Conservation (phyloP, 2,113 vertebrate species). For the Azemiops feae region DNA sequence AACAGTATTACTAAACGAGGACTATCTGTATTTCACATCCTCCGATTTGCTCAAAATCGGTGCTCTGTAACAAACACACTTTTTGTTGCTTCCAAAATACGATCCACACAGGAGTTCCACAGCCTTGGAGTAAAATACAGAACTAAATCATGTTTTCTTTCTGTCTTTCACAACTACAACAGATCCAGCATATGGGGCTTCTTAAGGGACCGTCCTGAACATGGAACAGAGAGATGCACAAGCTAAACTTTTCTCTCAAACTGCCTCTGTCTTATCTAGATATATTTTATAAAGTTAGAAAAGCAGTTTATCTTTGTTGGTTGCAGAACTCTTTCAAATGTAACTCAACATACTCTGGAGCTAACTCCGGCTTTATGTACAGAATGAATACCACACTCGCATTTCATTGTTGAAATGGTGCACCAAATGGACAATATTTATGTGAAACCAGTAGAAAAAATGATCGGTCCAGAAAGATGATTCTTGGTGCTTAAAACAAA, state of each 20-base stretch:
- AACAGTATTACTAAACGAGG: neutral
- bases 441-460: neutral
- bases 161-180: neutral
- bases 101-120: neutral
- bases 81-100: neutral
- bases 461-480: neutral
- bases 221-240: neutral
- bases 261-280: neutral
- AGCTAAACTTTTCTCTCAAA: neutral
- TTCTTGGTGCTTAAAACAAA: neutral
- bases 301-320: neutral
- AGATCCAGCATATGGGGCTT: neutral
- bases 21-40: neutral
- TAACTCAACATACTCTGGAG: neutral
- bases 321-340: neutral
- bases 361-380: neutral
- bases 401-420: neutral
- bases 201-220: neutral
- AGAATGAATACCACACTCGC: neutral
- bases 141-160: neutral
- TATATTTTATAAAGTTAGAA: neutral
- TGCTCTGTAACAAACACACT: neutral
- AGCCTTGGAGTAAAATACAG: neutral
- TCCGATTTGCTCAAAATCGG: neutral
- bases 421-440: neutral